Evolutionary conservation across 2,888 invertebrate species (phyloP).

Genomic region (Graphium colonna): DNA sequence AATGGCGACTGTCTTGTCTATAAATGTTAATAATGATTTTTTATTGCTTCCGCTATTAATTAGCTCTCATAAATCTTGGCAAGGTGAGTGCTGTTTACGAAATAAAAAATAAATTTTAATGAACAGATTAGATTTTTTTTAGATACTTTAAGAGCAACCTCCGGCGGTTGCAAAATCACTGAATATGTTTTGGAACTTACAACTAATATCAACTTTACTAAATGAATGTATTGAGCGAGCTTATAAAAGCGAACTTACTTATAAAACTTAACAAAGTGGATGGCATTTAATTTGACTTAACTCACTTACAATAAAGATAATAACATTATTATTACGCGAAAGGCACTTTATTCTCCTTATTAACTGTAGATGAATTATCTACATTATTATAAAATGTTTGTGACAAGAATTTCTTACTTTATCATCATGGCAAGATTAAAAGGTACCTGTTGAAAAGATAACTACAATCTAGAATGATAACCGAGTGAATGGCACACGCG

Average conservation of each 20-base stretch:
- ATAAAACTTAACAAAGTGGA: conserved; percentile 80
- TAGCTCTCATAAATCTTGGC: conserved; percentile 29
- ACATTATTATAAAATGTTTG: conserved; percentile 54
- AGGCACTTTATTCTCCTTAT: conserved; percentile 68
- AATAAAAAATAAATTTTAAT: conserved; percentile 26
- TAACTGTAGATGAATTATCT: conserved; percentile 56
- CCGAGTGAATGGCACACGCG: conserved; percentile 76
- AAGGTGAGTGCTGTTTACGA: conserved; percentile 24
- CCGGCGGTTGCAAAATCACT: conserved; percentile 1
- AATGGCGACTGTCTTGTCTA: conserved; percentile 52
- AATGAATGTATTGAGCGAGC: conserved; percentile 77
- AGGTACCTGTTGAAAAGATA: conserved; percentile 77
- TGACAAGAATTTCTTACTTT: conserved; percentile 77
- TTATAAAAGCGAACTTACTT: conserved; percentile 72
- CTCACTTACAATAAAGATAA: conserved; percentile 69
- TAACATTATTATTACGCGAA: conserved; percentile 70
- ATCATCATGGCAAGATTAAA: conserved; percentile 80
- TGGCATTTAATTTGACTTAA: conserved; percentile 80
- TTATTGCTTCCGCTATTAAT: conserved; percentile 51
- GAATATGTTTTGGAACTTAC: conserved; percentile 43
- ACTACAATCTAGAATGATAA: conserved; percentile 72
- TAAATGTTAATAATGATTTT: conserved; percentile 48
- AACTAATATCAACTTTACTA: conserved; percentile 66
- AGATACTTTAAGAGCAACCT: conserved; percentile 26
- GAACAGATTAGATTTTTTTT: conserved; percentile 22